Evolutionary conservation across 1,140 invertebrate genomes (phyloP), one percentile per base, ranked within the genome.

Genomic region (Maniola jurtina): DNA sequence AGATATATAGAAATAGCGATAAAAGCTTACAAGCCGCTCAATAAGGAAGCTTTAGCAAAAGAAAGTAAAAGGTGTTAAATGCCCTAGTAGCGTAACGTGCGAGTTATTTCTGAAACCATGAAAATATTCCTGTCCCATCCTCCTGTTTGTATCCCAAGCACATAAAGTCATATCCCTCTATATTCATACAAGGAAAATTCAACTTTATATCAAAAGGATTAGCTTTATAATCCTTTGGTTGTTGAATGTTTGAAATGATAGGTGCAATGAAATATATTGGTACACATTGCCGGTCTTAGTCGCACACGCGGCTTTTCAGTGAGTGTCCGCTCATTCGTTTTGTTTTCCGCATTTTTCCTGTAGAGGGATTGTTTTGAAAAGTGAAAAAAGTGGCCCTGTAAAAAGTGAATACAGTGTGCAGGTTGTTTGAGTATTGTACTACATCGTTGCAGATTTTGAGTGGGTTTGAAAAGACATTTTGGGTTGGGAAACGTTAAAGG

Each of bases 81-180:
- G 14, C 16, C 8, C 48, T 50, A 50, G 25, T 16, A 55, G 5
- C 52, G 61, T 54, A 64, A 52, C 58, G 62, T 36, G 57, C 62
- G 66, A 47, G 70, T 73, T 83, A 83, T 83, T 83, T 81, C 75
- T 76, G 77, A 77, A 73, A 7, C 69, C 71, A 72, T 76, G 58
- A 80, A 76, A 80, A 80, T 80, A 83, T 80, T 83, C 69, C 70
- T 80, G 79, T 78, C 80, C 71, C 79, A 74, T 75, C 52, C 52
- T 65, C 42, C 68, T 71, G 72, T 71, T 71, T 65, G 58, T 40
- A 57, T 47, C 64, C 25, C 62, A 54, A 35, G 8, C 15, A 7
- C n/a, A 11, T 3, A 42, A n/a, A 13, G 45, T 38, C 61, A 13
- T 60, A 66, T 61, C 33, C 42, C 40, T 36, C 50, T 34, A 25